Evolutionary conservation across 2,797 vertebrate genomes (phyloP), one percentile per base, ranked within the genome.

Genomic region (Acanthornis magna): DNA sequence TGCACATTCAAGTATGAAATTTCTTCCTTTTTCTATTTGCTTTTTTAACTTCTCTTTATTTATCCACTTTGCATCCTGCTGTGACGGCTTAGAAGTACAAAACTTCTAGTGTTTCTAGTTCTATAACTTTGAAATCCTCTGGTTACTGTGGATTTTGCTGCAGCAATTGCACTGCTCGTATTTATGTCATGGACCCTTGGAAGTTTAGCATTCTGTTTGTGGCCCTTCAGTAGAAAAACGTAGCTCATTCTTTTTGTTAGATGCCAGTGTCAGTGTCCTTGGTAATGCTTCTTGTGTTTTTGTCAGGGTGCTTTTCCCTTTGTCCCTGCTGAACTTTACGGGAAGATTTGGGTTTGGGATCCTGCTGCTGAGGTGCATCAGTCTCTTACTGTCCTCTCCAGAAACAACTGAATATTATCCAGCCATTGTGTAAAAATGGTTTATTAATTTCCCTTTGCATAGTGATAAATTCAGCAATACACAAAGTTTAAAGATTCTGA

Each of bases 401-500:
- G 27, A 73, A 79, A 47, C 0, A 0, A 17, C 67, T 47, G 30
- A 34, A 26, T 60, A 16, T 60, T 54, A 9, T 22, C 12, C 34
- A 63, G 40, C 23, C 57, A 19, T 34, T 60, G 38, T 51, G 42
- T 61, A 43, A 73, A 55, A 87, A 38, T 12, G 18, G n/a, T 63
- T 42, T 45, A 29, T 19, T 76, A 6, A 42, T 75, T 58, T 54
- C 23, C 57, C 25, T 90, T 55, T 53, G 23, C 40, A 21, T 7
- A 25, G n/a, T 3, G 7, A 50, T 48, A 62, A 67, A 78, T 14
- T 75, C 57, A 38, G 20, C 58, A 45, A 40, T 8, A 29, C 3
- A 25, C 2, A 1, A 42, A 54, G 16, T 63, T 57, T 60, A 50
- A 60, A 32, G 21, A 21, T 62, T 72, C 16, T 16, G 54, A 16